Evolutionary conservation across 35 echinoderm and acorn worm genomes (phyloP), one percentile per base, ranked within the genome.

Genomic region (Patiria miniata): DNA sequence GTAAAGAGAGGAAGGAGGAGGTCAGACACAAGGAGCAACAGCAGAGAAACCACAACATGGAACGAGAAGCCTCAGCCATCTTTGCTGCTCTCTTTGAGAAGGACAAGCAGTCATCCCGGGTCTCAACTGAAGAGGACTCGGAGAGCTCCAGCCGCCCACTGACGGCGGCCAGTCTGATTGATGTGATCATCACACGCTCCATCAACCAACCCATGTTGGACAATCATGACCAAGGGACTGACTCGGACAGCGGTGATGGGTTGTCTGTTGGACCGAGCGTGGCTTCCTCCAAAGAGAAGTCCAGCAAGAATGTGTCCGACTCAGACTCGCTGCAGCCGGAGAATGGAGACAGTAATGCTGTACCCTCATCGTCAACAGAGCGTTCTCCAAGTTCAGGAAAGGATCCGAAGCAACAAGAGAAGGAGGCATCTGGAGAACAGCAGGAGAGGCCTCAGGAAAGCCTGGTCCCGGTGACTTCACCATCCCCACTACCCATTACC

Each of bases 111-210:
- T 21, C 61, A 17, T 19, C 59, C 5, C 78, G 33, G 61, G 83
- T 57, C 17, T 65, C 50, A n/a, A 79, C 57, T 38, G 83, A 79
- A 36, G 7, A 81, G 29, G 88, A 77, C 21, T 52, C 61, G 1
- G 80, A 52, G 80, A 52, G 40, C 51, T 84, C 82, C 1, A 18
- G 36, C 17, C 32, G 88, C 36, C 82, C 82, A 37, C 77, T 94
- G 6, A 94, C 92, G 4, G 92, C 92, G 1, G 92, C 92, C 55
- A 94, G 79, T 73, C 40, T 94, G 58, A 94, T 94, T 78, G 92
- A 94, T 81, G 92, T 89, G 17, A 94, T 94, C 77, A 94, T 94
- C 22, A 94, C 87, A 7, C 51, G 87, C 23, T 94, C 92, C 36
- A 94, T 94, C 80, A 94, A 94, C 42, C 92, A 94, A 55, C 91